Base-by-base conservation (phyloP, 2,888 invertebrate species). In the Epistrophella euchroma region DNA sequence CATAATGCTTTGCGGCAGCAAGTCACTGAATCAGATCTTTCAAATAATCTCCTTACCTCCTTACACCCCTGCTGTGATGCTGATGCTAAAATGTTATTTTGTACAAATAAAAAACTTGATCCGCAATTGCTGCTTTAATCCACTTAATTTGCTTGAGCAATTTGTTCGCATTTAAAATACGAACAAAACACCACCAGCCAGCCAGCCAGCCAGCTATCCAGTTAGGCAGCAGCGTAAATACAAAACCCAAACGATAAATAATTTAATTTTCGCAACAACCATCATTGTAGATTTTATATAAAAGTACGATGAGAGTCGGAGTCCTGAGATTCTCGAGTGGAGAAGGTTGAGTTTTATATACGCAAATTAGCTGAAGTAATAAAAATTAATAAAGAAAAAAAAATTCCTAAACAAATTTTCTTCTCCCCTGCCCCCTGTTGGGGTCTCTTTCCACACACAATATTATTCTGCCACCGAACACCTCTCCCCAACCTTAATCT, bases 131-230 rank as follows among this genome's bases (percentile, higher is more conserved):
- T 81, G 73, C 78, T 68, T 82, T 86, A 82, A 82, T 86, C 86
- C 71, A 82, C 78, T 78, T 86, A 86, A 86, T 86, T 86, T 74
- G 56, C 47, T 74, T 72, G 75, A 81, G 75, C 81, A 81, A 81
- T 64, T 81, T 79, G 79, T 58, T 79, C 75, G 71, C 84, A 79
- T 71, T 79, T 75, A 79, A 79, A 66, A 84, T 56, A 52, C 35
- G 68, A 55, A 76, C 50, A 70, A n/a, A n/a, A n/a, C 55, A 78
- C 66, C 77, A 68, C 47, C 43, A 66, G 45, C 9, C 7, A 52
- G 22, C 10, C 37, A 40, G 19, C 15, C 37, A 45, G 10, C 13
- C 32, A 11, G 4, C n/a, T n/a, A n/a, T 17, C 11, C 11, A 58
- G 22, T 13, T 40, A 62, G 22, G 43, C n/a, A 43, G n/a, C 25